Evolutionary conservation across 2,888 invertebrate genomes (phyloP).

Genomic region (Synergus gifuensis): DNA sequence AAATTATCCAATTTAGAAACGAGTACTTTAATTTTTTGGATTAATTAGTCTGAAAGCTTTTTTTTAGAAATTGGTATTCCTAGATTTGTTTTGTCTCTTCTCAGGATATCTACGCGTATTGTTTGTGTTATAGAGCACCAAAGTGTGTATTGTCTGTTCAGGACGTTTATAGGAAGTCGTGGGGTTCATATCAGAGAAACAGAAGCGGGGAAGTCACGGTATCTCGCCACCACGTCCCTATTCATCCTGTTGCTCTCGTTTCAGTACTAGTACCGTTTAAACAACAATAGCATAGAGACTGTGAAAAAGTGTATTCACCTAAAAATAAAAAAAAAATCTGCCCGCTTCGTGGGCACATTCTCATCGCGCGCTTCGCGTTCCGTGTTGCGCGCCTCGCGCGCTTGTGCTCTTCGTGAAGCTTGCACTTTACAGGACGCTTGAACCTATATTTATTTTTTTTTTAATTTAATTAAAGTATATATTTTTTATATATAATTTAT

Average conservation of each 20-base stretch:
- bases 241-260: conserved; percentile 65
- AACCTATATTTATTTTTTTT: too few relatives aligned
- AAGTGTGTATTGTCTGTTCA: background rate
- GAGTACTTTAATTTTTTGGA: too few relatives aligned
- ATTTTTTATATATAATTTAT: too few relatives aligned
- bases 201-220: conserved; percentile 61
- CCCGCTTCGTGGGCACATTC: too few relatives aligned
- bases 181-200: conserved; percentile 45
- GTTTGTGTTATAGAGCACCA: conserved; percentile 2
- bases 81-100: background rate
- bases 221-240: conserved; percentile 67
- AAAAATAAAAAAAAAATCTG: conserved; percentile 6
- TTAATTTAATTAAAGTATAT: too few relatives aligned
- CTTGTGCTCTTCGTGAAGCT: too few relatives aligned
- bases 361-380: too few relatives aligned
- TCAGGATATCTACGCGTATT: background rate
- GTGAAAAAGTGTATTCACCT: background rate
- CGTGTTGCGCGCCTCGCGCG: too few relatives aligned
- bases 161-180: conserved; percentile 37
- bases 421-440: too few relatives aligned
- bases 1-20: too few relatives aligned
- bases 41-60: too few relatives aligned
- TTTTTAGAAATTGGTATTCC: background rate
- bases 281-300: background rate
- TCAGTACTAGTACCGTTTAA: conserved; percentile 44